Evolutionary conservation across 2,888 invertebrate species (phyloP), one percentile per base, ranked within the genome.

Genomic region (Deroplatys truncata): DNA sequence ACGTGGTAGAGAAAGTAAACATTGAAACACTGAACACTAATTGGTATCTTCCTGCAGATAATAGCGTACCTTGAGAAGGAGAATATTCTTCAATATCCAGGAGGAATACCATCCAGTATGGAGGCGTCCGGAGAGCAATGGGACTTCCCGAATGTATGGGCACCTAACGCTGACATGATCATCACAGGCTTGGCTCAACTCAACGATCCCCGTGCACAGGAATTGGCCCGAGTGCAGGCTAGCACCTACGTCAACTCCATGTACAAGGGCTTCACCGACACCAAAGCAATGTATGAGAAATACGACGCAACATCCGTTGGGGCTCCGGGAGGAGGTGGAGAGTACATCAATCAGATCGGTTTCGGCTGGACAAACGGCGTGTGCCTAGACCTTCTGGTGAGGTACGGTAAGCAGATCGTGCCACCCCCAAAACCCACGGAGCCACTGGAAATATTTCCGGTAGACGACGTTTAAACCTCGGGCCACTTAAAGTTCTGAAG

Each of bases 71-170:
- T 96, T 85, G 93, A 94, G 89, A 92, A 93, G 56, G 94, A 94
- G 90, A 91, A 93, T 28, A 93, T 94, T 9, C 85, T 85, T 90
- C 92, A 94, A 29, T 96, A 93, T 91, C 94, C 95, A 29, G 97
- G 97, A 9, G 97, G 97, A 5, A 94, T 97, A 31, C 97, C 97
- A 0, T 93, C 96, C 0, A 97, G 97, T 0, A 92, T 97, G 82
- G 93, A 94, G 82, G 93, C 94, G 28, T 96, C 96, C 16, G 96
- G 96, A 0, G 96, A 97, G 92, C 96, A 97, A 92, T 97, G 97
- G 97, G 97, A 97, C 92, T 96, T 95, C 92, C 97, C 98, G 0
- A 98, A 98, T 92, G 97, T 97, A 0, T 98, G 98, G 98, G 96
- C 98, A 0, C 98, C 98, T 5, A 94, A 97, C 85, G 96, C 97